Conservation (phyloP, 2,888 invertebrate genomes). For the Ditula angustiorana region DNA sequence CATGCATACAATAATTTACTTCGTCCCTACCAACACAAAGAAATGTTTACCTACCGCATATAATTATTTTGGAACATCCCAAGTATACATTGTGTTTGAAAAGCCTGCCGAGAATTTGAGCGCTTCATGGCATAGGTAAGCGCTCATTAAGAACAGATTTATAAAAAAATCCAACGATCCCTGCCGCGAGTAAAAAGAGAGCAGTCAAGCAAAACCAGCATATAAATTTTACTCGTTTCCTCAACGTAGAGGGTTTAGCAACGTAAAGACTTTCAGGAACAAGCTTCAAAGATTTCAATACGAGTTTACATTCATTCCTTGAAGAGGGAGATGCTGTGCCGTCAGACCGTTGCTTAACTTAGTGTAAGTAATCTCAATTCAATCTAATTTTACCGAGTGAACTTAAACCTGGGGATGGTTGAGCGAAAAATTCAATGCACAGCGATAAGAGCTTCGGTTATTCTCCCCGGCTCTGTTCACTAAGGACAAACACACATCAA, state of each 20-base stretch:
- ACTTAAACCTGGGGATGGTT: not conserved
- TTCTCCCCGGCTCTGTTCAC: not conserved
- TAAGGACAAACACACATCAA: not conserved
- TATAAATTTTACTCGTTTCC: conserved; percentile 11
- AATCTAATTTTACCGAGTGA: not conserved
- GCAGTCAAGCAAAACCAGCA: conserved; percentile 14
- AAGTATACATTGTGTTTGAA: conserved; percentile 6
- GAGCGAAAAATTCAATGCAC: not conserved
- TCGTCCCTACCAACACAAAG: conserved; percentile 3
- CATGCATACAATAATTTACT: conserved; percentile 12
- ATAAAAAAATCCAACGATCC: conserved; percentile 3
- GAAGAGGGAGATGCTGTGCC: not conserved
- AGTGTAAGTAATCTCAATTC: not conserved
- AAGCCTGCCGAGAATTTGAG: not conserved
- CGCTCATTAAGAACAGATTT: conserved; percentile 19
- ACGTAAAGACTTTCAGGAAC: conserved; percentile 11
- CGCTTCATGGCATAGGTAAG: not conserved
- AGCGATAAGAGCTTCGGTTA: not conserved
- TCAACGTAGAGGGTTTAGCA: conserved; percentile 6
- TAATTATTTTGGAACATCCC: conserved; percentile 6
- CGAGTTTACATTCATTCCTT: conserved; percentile 2
- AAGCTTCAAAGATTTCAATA: not conserved
- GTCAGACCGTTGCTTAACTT: not conserved
- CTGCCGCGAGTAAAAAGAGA: not conserved
- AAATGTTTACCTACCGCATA: conserved; percentile 5